A percentile compares a stretch with the other conserved stretches of the same genome.
These are phyloP conservation scores for Peromyscus aztecus DNA, from an alignment of 2,797 vertebrate genomes.

Conservation along the genomic window DNA sequence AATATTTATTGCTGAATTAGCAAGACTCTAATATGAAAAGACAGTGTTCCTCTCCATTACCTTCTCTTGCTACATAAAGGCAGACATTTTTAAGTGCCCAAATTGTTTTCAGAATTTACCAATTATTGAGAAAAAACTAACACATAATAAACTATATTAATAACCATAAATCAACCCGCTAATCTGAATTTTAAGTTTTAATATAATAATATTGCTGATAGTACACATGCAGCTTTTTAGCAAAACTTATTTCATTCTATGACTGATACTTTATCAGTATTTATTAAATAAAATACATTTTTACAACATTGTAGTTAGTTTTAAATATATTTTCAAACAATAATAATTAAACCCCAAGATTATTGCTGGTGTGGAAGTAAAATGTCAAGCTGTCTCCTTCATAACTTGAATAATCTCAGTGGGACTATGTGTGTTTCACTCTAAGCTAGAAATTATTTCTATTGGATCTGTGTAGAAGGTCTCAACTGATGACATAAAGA, in stretches of 20 bases:
- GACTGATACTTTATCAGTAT: constrained; percentile 9
- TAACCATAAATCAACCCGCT: constrained; percentile 60
- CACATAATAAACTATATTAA: constrained; percentile 47
- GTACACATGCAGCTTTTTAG: not conserved
- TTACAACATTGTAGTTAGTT: constrained; percentile 47
- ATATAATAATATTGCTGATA: constrained; percentile 3
- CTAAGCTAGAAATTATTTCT: not conserved
- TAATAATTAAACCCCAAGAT: constrained; percentile 37
- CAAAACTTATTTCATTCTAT: constrained; percentile 57
- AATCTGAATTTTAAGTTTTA: constrained; percentile 63
- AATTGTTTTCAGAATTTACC: constrained; percentile 72
- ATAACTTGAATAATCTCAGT: constrained; percentile 62
- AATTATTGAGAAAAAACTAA: constrained; percentile 57
- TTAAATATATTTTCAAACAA: constrained; percentile 64
- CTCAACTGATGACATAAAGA: constrained; percentile 27
- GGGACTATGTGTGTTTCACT: not conserved
- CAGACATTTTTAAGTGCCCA: constrained; percentile 64
- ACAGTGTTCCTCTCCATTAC: constrained; percentile 76
- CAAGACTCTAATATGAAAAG: constrained; percentile 71
- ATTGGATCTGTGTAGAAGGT: not conserved
- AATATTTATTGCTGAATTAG: constrained; percentile 79
- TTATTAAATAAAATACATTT: constrained; percentile 59
- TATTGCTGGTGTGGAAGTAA: constrained; percentile 6
- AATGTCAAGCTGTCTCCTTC: constrained; percentile 59
- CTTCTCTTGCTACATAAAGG: constrained; percentile 55